Evolutionary conservation across 2,113 vertebrate genomes (phyloP), one percentile per base, ranked within the genome.

Genomic region (Petroica traversi): DNA sequence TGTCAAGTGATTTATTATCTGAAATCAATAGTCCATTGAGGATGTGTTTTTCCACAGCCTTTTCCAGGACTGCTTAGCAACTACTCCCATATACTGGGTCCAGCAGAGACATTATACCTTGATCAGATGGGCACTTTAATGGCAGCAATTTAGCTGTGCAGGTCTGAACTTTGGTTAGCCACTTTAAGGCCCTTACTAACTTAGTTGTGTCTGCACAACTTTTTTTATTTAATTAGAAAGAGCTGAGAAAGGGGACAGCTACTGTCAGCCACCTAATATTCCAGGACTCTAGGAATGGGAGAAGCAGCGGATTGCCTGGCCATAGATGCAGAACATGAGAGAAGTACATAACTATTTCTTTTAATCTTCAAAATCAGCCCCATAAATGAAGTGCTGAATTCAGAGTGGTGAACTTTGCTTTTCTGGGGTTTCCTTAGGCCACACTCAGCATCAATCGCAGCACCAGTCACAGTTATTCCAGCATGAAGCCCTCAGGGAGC

Each of bases 11-110:
- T 96, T 91, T 92, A 73, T 81, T 68, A 40, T 83, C 81, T 51
- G 49, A 91, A 82, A 94, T 92, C 94, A 83, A 80, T 82, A 88
- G 67, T 81, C 66, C 89, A 69, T 72, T 85, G 78, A 92, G 54
- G 84, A 89, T 85, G 19, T 88, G 49, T 85, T 94, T 95, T 94
- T 94, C 89, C 78, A 93, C 17, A 71, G 67, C 15, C 63, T 64
- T 95, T 85, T 92, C 74, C 78, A 76, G 69, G 62, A 46, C 74
- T 93, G 67, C 93, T 89, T 94, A 80, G 92, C 93, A 96, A 94
- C 92, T 15, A 0, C 31, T 23, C 48, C 25, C 75, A 75, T 77
- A 81, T 95, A 77, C 34, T 68, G 54, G 49, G 63, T 76, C 78
- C 49, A 93, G 78, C 62, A 76, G 91, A 80, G 75, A 82, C n/a